Percentiles rank a stretch among this genome's conserved stretches.
Evolutionary conservation across 1,140 invertebrate species (phyloP).

Genomic region (Rhizoglyphus robini): DNA sequence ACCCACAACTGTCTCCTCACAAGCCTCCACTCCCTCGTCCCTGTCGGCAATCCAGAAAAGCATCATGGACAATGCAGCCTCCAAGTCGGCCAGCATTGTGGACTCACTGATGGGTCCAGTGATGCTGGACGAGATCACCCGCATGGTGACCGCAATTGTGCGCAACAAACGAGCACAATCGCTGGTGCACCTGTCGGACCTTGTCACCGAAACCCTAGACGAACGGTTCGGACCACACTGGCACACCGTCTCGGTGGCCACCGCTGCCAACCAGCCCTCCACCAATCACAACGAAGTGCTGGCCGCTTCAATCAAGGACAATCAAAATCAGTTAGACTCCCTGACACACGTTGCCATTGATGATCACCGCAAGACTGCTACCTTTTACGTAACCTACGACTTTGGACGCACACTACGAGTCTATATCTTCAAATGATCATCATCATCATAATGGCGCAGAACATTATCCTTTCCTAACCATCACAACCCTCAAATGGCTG

Average conservation of each 20-base stretch:
- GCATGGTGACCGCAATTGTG: background rate
- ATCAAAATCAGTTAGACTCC: background rate
- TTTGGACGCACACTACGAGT: conserved; percentile 8
- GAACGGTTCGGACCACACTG: conserved; percentile 11
- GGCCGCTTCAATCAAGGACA: background rate
- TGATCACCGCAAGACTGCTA: conserved; percentile 9
- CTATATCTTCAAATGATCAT: conserved; percentile 18
- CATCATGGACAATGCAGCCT: conserved; percentile 7
- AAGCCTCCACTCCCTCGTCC: background rate
- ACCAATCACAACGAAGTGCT: background rate
- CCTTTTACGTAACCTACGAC: conserved; percentile 9
- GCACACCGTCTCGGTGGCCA: conserved; percentile 11
- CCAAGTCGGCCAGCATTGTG: background rate
- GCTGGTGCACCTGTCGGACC: background rate
- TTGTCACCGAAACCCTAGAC: conserved; percentile 2
- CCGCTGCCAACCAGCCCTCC: background rate
- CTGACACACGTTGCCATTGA: conserved; percentile 6
- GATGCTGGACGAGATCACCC: conserved; percentile 3
- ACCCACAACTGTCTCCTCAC: background rate
- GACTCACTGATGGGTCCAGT: conserved; percentile 14
- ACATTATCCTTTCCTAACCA: no score
- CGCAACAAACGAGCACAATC: conserved; percentile 1
- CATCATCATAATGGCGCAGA: no score
- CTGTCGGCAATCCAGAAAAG: background rate
- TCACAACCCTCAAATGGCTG: no score